A percentile compares a stretch with the other conserved stretches of the same genome.
Conservation (phyloP, 2,888 invertebrate species). For the Quadriops clusia region DNA sequence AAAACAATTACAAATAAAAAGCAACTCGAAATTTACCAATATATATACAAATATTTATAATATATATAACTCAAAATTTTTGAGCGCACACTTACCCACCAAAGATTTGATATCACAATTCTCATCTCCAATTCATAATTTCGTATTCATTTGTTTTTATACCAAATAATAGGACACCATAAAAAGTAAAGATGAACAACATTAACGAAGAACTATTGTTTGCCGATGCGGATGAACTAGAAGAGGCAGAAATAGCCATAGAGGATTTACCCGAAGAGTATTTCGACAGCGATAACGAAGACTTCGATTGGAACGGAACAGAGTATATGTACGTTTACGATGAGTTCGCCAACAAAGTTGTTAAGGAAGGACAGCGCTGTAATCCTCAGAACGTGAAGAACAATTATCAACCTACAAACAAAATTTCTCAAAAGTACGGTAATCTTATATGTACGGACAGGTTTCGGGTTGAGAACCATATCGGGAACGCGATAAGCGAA, state of each 20-base stretch:
- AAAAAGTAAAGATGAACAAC: neutral
- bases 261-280: conserved; percentile 11
- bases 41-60: no score
- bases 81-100: no score
- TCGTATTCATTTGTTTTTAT: no score
- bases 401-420: conserved; percentile 68
- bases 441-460: conserved; percentile 76
- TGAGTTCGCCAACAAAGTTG: conserved; percentile 8
- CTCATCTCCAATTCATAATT: no score
- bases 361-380: conserved; percentile 15
- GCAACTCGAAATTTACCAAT: no score
- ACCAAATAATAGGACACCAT: no score
- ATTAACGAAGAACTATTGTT: conserved; percentile 32
- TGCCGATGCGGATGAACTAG: conserved; percentile 26
- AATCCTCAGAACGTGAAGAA: conserved; percentile 28
- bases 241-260: conserved; percentile 5
- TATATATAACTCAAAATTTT: no score
- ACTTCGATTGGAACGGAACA: conserved; percentile 14
- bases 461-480: conserved; percentile 59
- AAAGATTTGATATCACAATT: no score
- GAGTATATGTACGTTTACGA: conserved; percentile 9
- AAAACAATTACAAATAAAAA: no score
- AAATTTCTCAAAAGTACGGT: conserved; percentile 63
- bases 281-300: conserved; percentile 16
- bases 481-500: conserved; percentile 59